phyloP scores from a whole-genome alignment of 2,113 vertebrate species.

The Takifugu flavidus region DNA sequence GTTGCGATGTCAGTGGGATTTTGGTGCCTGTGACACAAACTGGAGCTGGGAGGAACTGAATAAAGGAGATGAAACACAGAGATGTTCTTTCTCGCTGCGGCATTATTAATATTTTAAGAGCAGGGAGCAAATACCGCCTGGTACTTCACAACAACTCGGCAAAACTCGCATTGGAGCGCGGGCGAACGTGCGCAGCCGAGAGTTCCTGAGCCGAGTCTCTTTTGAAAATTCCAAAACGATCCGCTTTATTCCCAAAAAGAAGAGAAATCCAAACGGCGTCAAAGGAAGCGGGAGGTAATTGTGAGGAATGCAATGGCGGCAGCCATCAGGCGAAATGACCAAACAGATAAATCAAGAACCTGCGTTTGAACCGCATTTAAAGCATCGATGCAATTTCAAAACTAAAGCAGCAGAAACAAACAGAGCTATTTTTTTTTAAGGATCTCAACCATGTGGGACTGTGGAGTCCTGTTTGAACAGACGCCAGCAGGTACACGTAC shows the following conservation, averaged over 20 bases:
- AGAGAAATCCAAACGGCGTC: constrained; percentile 46
- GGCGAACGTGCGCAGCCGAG: constrained; percentile 20
- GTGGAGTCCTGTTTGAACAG: constrained; percentile 5
- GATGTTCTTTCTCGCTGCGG: constrained; percentile 29
- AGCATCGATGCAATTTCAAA: background rate
- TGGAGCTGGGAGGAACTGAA: constrained; percentile 15
- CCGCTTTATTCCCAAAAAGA: background rate
- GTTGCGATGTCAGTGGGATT: background rate
- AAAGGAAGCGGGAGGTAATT: constrained; percentile 47
- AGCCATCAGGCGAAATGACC: constrained; percentile 36
- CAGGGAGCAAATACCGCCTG: constrained; percentile 16
- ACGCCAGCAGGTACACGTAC: constrained; percentile 3
- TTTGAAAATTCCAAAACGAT: constrained; percentile 28
- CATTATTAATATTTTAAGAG: constrained; percentile 46
- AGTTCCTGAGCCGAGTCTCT: constrained; percentile 5
- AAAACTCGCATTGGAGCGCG: constrained; percentile 9
- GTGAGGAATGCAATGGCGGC: constrained; percentile 31
- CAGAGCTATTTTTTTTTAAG: constrained; percentile 15
- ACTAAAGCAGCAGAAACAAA: background rate
- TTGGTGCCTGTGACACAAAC: constrained; percentile 22
- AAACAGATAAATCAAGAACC: constrained; percentile 18
- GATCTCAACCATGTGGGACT: constrained; percentile 1
- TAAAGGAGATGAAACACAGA: constrained; percentile 26
- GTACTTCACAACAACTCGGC: constrained; percentile 17
- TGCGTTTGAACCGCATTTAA: constrained; percentile 38